These are phyloP conservation scores for Euura lappo DNA, from an alignment of 1,140 invertebrate species.

Conservation along the genomic window DNA sequence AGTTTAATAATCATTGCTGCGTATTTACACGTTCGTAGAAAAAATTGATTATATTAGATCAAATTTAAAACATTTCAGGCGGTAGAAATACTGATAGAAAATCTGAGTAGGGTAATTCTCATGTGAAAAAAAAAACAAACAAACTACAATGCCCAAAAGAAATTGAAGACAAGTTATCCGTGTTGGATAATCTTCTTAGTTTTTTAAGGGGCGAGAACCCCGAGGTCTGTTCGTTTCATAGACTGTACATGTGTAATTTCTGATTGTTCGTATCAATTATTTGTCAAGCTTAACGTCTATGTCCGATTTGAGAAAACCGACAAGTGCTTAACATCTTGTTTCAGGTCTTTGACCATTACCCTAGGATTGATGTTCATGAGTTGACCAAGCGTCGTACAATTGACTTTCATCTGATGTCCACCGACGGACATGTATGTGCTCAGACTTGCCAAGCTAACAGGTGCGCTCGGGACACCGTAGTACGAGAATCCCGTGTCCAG, in stretches of 20 bases:
- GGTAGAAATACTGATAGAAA: no score
- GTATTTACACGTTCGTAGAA: not conserved
- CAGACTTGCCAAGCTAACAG: slow-evolving; percentile 40
- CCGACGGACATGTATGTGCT: slow-evolving; percentile 50
- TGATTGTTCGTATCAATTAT: not conserved
- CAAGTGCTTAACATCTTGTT: slow-evolving; percentile 20
- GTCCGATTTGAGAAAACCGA: not conserved
- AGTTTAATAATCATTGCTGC: not conserved
- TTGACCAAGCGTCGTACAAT: slow-evolving; percentile 45
- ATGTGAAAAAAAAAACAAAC: no score
- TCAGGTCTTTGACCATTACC: slow-evolving; percentile 35
- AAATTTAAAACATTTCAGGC: no score
- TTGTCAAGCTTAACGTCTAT: not conserved
- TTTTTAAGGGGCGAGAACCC: not conserved
- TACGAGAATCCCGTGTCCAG: slow-evolving; percentile 33
- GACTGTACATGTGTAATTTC: no score
- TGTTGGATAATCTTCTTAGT: not conserved
- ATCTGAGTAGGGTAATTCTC: no score
- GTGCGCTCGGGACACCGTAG: slow-evolving; percentile 38
- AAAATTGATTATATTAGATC: no score
- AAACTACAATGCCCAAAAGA: no score
- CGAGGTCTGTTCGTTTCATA: no score
- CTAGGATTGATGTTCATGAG: slow-evolving; percentile 50
- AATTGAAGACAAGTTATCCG: not conserved
- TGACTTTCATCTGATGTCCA: slow-evolving; percentile 46